These are phyloP conservation scores for Paedocypris sp. DNA, from an alignment of 2,113 vertebrate genomes.

Conservation along the genomic window DNA sequence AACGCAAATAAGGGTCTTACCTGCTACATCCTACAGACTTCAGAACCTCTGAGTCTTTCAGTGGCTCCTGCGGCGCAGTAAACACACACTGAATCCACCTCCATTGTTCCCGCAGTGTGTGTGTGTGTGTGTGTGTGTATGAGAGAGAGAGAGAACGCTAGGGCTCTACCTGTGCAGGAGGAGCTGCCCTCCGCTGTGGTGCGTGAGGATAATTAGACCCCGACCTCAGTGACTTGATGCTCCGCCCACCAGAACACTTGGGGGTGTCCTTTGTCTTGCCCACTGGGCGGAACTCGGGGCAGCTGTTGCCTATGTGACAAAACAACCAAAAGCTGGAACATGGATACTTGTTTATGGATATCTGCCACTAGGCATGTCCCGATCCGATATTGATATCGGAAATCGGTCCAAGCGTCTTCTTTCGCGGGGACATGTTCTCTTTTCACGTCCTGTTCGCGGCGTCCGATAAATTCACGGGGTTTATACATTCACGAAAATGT, in stretches of 20 bases:
- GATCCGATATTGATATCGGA: too few relatives aligned
- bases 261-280: slow-evolving; percentile 36
- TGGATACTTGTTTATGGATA: not conserved
- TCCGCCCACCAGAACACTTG: slow-evolving; percentile 25
- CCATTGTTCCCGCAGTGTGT: not conserved
- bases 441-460: too few relatives aligned
- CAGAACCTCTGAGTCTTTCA: slow-evolving; percentile 45
- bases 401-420: too few relatives aligned
- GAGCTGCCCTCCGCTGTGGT: not conserved
- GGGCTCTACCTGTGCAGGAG: slow-evolving; percentile 14
- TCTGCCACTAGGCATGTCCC: too few relatives aligned
- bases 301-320: slow-evolving; percentile 49
- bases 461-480: too few relatives aligned
- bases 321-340: slow-evolving; percentile 1
- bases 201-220: slow-evolving; percentile 10
- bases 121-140: not conserved
- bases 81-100: not conserved
- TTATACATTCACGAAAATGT: too few relatives aligned
- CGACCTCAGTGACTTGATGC: slow-evolving; percentile 27
- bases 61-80: slow-evolving; percentile 27
- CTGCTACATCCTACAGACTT: slow-evolving; percentile 56
- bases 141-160: too few relatives aligned
- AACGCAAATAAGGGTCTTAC: slow-evolving; percentile 38
- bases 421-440: too few relatives aligned
- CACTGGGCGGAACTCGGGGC: slow-evolving; percentile 44